Percentiles rank a stretch among this genome's conserved stretches.
Evolutionary conservation across 2,113 vertebrate genomes (phyloP).

Genomic region (Boulengeromyrus knoepffleri): DNA sequence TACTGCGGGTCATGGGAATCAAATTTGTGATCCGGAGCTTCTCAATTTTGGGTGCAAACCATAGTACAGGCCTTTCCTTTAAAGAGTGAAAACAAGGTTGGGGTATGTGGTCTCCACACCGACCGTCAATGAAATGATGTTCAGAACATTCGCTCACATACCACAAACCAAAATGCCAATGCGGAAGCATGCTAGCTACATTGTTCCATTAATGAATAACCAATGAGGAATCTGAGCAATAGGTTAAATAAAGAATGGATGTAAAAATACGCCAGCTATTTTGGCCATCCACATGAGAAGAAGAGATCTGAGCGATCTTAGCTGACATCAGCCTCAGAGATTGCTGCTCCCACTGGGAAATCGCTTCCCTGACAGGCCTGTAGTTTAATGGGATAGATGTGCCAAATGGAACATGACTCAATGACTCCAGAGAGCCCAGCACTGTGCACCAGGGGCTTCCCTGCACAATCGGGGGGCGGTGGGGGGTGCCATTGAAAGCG

Average conservation of each 20-base stretch:
- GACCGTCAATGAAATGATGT: background rate
- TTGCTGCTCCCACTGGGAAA: background rate
- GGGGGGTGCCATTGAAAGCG: background rate
- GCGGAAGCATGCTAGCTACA: background rate
- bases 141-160: background rate
- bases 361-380: background rate
- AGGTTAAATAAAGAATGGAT: background rate
- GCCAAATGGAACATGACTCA: constrained; percentile 14
- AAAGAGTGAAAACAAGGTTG: background rate
- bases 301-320: background rate
- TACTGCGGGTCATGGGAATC: background rate
- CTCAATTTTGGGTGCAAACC: background rate
- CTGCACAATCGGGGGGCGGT: background rate
- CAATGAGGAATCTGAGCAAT: background rate
- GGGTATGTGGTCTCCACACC: background rate
- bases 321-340: background rate
- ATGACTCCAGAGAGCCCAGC: background rate
- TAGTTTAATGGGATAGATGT: background rate
- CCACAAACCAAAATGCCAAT: background rate
- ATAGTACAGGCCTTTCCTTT: background rate
- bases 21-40: background rate
- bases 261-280: background rate
- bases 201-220: background rate
- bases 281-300: background rate
- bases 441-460: background rate